Evolutionary conservation across 2,797 vertebrate species (phyloP).

Genomic region (Onychomys arenicola): DNA sequence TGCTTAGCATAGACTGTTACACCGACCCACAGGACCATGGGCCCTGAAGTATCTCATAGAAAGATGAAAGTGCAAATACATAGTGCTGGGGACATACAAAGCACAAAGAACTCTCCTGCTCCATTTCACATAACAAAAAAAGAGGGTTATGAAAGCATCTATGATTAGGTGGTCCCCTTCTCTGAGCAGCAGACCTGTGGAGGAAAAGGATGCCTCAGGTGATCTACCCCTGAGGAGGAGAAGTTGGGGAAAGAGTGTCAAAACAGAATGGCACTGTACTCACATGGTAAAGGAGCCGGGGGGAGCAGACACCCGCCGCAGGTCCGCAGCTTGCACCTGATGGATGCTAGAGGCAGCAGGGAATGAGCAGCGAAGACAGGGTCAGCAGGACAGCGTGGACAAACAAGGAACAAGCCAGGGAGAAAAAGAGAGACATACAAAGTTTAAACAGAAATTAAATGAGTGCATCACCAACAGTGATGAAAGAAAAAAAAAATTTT

Average conservation of each 20-base stretch:
- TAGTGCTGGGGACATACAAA: neutral
- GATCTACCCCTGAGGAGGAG: neutral
- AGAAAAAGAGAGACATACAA: conserved; percentile 88
- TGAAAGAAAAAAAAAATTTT: conserved; percentile 72
- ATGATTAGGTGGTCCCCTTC: neutral
- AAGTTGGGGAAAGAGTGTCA: conserved; percentile 35
- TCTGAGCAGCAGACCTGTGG: conserved; percentile 38
- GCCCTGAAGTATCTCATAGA: neutral
- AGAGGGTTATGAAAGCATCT: neutral
- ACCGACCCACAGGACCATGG: neutral
- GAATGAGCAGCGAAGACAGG: conserved; percentile 88
- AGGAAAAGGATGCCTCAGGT: neutral
- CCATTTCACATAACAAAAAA: neutral
- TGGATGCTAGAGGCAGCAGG: conserved; percentile 94
- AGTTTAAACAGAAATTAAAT: conserved; percentile 90
- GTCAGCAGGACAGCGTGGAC: conserved; percentile 85
- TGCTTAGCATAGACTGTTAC: neutral
- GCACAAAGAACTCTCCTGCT: neutral
- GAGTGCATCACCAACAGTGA: conserved; percentile 84
- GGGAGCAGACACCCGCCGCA: conserved; percentile 99
- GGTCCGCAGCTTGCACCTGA: conserved; percentile 98
- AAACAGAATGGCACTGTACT: conserved; percentile 90
- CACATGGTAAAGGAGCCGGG: conserved; percentile 99
- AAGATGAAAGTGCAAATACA: neutral
- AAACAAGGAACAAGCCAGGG: conserved; percentile 85